phyloP scores from a whole-genome alignment of 2,113 vertebrate genomes.

The Stigmatopora nigra region DNA sequence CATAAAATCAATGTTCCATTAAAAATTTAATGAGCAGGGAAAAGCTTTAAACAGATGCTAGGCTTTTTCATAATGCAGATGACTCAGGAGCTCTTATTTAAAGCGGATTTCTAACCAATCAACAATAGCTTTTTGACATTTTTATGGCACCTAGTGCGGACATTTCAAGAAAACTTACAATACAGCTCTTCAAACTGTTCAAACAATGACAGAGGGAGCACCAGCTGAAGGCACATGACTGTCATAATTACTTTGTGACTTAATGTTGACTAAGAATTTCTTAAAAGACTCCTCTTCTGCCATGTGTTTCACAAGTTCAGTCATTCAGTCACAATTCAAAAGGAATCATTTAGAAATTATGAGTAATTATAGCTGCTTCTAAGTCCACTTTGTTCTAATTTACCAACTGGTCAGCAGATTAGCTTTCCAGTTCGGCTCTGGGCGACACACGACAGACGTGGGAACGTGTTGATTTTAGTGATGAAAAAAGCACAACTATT shows the following conservation, averaged over 20 bases:
- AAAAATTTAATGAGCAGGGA: slow-evolving; percentile 73
- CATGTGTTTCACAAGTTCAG: neutral
- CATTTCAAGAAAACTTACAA: slow-evolving; percentile 47
- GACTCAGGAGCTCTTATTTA: slow-evolving; percentile 53
- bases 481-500: no score
- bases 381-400: no score
- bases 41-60: slow-evolving; percentile 74
- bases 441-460: no score
- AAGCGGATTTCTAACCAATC: slow-evolving; percentile 11
- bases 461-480: no score
- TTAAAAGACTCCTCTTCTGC: slow-evolving; percentile 20
- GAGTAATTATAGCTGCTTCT: no score
- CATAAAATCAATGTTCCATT: slow-evolving; percentile 79
- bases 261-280: slow-evolving; percentile 38
- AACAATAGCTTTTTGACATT: slow-evolving; percentile 30
- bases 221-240: slow-evolving; percentile 38
- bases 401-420: no score
- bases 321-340: no score
- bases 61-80: slow-evolving; percentile 53
- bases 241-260: slow-evolving; percentile 38
- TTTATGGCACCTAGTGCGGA: slow-evolving; percentile 16
- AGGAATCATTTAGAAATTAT: no score
- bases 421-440: no score
- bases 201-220: slow-evolving; percentile 44
- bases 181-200: slow-evolving; percentile 39